These are phyloP conservation scores for Pristionchus fissidentatus DNA, from an alignment of 2,888 invertebrate genomes.

Conservation along the genomic window DNA sequence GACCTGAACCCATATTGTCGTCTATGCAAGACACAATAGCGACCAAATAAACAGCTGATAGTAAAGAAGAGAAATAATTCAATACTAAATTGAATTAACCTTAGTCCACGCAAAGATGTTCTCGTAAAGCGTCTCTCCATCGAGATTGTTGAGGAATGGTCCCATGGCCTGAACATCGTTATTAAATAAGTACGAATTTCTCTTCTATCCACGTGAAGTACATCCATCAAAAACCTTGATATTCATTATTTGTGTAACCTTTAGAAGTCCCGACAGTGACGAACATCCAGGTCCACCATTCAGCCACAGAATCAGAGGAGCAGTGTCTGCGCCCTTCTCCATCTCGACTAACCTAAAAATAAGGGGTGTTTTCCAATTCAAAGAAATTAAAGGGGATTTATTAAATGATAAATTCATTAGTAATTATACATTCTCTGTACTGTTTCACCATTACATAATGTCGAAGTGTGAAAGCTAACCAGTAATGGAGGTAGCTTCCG, in stretches of 20 bases:
- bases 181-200: not conserved
- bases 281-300: constrained; percentile 69
- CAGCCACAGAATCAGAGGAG: constrained; percentile 70
- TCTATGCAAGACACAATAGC: not conserved
- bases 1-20: not conserved
- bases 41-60: not conserved
- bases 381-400: not conserved
- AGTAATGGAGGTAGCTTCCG: constrained; percentile 76
- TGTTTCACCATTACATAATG: too few relatives aligned
- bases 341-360: constrained; percentile 42
- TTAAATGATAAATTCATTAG: too few relatives aligned
- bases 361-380: not conserved
- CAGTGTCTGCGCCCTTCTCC: not conserved
- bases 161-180: constrained; percentile 74
- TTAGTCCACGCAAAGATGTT: constrained; percentile 68
- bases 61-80: not conserved
- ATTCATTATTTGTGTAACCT: not conserved
- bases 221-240: not conserved
- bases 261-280: constrained; percentile 48
- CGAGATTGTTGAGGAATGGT: constrained; percentile 69
- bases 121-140: constrained; percentile 57
- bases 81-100: constrained; percentile 46
- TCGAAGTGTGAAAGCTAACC: too few relatives aligned
- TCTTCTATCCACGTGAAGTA: not conserved
- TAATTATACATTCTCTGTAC: too few relatives aligned